Conservation (phyloP, 2,888 invertebrate genomes). For the Caenorhabditis imperialis region DNA sequence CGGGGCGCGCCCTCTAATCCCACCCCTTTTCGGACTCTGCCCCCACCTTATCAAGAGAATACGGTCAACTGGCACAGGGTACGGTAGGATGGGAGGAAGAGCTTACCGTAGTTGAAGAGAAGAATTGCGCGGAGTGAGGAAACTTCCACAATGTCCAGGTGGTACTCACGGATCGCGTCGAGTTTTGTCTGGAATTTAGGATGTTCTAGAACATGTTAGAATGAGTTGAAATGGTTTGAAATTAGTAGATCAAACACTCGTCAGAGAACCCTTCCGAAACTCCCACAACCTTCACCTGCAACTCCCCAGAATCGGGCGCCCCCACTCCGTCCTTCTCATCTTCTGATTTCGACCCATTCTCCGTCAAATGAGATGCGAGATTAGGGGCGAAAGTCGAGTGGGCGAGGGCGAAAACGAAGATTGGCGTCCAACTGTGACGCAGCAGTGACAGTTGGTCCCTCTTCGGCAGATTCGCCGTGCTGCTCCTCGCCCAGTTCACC, state of each 20-base stretch:
- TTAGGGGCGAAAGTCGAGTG: conserved; percentile 43
- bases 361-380: conserved; percentile 30
- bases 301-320: background rate
- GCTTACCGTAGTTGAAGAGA: conserved; percentile 36
- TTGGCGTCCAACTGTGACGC: conserved; percentile 48
- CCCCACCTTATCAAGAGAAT: conserved; percentile 50
- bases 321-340: conserved; percentile 11
- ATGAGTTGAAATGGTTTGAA: no score
- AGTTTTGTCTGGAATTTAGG: conserved; percentile 42
- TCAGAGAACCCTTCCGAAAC: no score
- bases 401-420: conserved; percentile 49
- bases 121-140: conserved; percentile 43
- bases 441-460: conserved; percentile 33
- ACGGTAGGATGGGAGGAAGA: conserved; percentile 5
- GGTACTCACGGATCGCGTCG: conserved; percentile 38
- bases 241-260: no score
- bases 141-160: conserved; percentile 61
- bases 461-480: conserved; percentile 25
- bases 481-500: conserved; percentile 44
- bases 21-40: conserved; percentile 25
- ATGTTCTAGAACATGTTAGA: background rate
- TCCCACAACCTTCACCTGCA: background rate
- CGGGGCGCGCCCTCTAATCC: conserved; percentile 32
- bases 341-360: conserved; percentile 17
- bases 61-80: conserved; percentile 33